Percentiles rank a stretch among this genome's conserved stretches.
These are phyloP conservation scores for Equus quagga DNA, from an alignment of 2,113 vertebrate species.

Conservation along the genomic window DNA sequence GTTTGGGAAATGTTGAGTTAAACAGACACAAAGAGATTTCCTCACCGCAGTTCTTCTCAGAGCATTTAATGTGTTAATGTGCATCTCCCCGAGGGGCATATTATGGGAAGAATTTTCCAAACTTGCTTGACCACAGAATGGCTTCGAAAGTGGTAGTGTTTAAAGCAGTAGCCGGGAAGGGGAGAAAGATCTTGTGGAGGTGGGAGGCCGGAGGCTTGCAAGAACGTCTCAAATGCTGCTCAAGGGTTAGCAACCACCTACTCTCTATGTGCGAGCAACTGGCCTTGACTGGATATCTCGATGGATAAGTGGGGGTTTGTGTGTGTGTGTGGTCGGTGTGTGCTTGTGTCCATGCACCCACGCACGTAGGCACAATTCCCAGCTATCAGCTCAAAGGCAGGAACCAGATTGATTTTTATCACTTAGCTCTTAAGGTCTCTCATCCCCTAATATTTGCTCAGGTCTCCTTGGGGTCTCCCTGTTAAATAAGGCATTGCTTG, in stretches of 20 bases:
- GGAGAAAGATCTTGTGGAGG: not conserved
- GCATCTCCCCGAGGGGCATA: not conserved
- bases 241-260: not conserved
- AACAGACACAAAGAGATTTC: not conserved
- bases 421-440: not conserved
- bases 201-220: not conserved
- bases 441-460: conserved; percentile 19
- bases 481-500: not conserved
- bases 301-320: not conserved
- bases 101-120: not conserved
- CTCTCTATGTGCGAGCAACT: not conserved
- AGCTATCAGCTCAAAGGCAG: not conserved
- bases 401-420: conserved; percentile 30
- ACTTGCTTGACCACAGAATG: not conserved
- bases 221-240: not conserved
- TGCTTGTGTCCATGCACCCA: not conserved
- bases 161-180: not conserved
- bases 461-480: conserved; percentile 7
- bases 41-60: not conserved
- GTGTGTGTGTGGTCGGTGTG: not conserved
- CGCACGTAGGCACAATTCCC: not conserved
- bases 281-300: not conserved
- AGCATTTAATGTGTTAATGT: not conserved
- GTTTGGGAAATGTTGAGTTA: conserved; percentile 19
- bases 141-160: not conserved